Evolutionary conservation across 2,797 vertebrate genomes (phyloP).

Genomic region (Anguilla marmorata): DNA sequence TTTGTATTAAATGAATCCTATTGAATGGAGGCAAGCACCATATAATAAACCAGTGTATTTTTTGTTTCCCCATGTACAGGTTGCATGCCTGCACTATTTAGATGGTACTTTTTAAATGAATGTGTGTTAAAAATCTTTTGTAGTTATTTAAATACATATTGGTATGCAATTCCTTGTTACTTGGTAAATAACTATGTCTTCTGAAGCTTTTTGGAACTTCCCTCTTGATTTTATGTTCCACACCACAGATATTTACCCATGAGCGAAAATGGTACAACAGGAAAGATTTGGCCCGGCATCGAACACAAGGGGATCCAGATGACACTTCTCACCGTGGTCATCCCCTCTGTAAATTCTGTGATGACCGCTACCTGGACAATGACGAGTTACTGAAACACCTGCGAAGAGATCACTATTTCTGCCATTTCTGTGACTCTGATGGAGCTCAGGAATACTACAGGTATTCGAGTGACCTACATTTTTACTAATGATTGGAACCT

Average conservation of each 20-base stretch:
- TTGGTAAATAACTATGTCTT: background rate
- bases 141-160: background rate
- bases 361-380: slow-evolving; percentile 94
- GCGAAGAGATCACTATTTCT: slow-evolving; percentile 94
- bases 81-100: background rate
- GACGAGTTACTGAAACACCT: slow-evolving; percentile 95
- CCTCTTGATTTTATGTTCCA: background rate
- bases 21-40: background rate
- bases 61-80: background rate
- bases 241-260: slow-evolving; percentile 84
- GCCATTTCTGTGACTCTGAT: slow-evolving; percentile 95
- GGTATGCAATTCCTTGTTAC: background rate
- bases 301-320: slow-evolving; percentile 91
- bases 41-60: background rate
- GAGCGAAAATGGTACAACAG: slow-evolving; percentile 96
- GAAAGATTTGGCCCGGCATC: slow-evolving; percentile 92
- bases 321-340: slow-evolving; percentile 96
- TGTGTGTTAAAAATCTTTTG: background rate
- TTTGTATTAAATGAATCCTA: background rate
- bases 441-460: slow-evolving; percentile 98
- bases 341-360: slow-evolving; percentile 96
- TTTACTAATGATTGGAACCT: background rate
- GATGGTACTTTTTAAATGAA: background rate
- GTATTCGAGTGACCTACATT: slow-evolving; percentile 57
- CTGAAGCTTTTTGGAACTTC: background rate